These are phyloP conservation scores for Scophthalmus maximus DNA, from an alignment of 2,113 vertebrate species.

Conservation along the genomic window DNA sequence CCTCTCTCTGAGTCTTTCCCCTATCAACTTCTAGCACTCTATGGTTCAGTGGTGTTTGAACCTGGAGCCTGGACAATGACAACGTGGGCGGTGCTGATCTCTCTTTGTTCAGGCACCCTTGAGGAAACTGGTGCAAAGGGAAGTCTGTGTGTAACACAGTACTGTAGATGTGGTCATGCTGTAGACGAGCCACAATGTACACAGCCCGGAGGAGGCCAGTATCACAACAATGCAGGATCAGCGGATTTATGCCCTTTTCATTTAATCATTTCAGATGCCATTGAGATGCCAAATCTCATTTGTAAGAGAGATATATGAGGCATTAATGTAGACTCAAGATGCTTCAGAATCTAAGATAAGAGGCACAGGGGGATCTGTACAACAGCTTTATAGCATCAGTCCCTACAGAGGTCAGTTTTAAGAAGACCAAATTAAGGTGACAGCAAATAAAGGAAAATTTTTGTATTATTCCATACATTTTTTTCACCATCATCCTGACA, in stretches of 20 bases:
- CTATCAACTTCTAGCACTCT: no score
- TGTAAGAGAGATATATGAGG: slow-evolving; percentile 14
- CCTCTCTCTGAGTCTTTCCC: background rate
- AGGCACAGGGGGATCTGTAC: background rate
- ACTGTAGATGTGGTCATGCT: background rate
- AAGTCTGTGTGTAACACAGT: no score
- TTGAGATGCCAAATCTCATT: slow-evolving; percentile 14
- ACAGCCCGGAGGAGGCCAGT: slow-evolving; percentile 26
- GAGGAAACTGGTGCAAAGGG: slow-evolving; percentile 2
- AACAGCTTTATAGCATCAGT: background rate
- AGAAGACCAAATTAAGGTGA: background rate
- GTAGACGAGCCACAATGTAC: background rate
- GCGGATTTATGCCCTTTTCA: slow-evolving; percentile 28
- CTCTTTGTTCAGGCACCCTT: slow-evolving; percentile 7
- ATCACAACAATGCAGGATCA: slow-evolving; percentile 7
- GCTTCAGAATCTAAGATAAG: slow-evolving; percentile 17
- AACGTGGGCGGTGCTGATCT: background rate
- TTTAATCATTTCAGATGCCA: slow-evolving; percentile 27
- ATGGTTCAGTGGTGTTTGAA: slow-evolving; percentile 9
- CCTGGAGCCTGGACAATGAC: background rate
- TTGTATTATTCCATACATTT: no score
- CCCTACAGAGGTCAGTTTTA: background rate
- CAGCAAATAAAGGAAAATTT: background rate
- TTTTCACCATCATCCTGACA: no score
- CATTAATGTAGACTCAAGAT: slow-evolving; percentile 36